phyloP scores from a whole-genome alignment of 2,113 vertebrate species.

The Bolborhynchus lineola region DNA sequence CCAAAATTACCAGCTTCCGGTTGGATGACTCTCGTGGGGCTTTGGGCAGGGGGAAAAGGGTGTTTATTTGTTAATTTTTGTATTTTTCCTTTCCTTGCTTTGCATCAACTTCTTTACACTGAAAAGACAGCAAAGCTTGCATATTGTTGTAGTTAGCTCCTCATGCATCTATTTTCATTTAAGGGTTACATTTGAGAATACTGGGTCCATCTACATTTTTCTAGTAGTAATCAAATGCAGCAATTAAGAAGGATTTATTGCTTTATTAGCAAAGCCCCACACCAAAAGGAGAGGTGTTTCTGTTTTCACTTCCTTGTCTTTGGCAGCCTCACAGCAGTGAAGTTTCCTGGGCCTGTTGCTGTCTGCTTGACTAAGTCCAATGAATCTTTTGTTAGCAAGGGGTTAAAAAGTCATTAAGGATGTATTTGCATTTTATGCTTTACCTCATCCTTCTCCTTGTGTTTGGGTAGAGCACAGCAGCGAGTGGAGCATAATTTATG shows the following conservation, averaged over 20 bases:
- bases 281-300: neutral
- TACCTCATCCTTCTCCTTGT: neutral
- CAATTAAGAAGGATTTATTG: neutral
- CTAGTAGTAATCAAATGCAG: neutral
- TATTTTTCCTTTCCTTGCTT: neutral
- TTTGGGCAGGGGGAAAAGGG: neutral
- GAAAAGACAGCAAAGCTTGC: neutral
- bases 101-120: neutral
- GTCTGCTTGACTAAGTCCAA: neutral
- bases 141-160: neutral
- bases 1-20: neutral
- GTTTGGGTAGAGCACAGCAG: neutral
- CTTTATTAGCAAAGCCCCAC: neutral
- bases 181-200: neutral
- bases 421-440: neutral
- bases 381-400: neutral
- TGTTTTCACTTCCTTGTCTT: neutral
- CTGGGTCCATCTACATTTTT: neutral
- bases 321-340: neutral
- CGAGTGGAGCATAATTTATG: neutral
- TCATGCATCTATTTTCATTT: neutral
- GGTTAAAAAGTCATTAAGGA: neutral
- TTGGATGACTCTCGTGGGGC: neutral
- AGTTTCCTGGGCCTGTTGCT: neutral
- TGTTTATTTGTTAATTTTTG: neutral